These are phyloP conservation scores for Daboia siamensis DNA, from an alignment of 2,113 vertebrate genomes.

Conservation along the genomic window DNA sequence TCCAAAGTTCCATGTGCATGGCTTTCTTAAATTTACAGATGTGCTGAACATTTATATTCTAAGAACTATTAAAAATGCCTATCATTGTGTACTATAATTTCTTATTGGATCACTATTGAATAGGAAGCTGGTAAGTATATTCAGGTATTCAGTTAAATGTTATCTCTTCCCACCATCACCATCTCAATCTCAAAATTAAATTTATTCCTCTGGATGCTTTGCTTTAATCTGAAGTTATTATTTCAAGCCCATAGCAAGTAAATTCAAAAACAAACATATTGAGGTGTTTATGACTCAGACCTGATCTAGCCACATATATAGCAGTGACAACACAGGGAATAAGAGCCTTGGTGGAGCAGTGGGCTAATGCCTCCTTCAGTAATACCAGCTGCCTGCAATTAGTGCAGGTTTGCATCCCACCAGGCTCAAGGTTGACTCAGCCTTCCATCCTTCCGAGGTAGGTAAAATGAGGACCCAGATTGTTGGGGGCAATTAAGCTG, in stretches of 20 bases:
- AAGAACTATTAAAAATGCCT: background rate
- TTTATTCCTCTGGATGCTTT: background rate
- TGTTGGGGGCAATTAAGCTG: too few species aligned
- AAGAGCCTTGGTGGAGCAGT: too few species aligned
- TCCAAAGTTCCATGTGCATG: background rate
- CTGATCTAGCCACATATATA: background rate
- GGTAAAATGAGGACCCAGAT: too few species aligned
- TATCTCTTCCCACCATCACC: background rate
- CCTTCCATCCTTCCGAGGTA: too few species aligned
- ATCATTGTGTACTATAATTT: background rate
- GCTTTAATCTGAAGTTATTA: background rate
- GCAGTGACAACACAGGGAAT: background rate
- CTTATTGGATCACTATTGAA: background rate
- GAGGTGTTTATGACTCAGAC: background rate
- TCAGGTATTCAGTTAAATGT: background rate
- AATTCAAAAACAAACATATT: background rate
- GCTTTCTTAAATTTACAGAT: background rate
- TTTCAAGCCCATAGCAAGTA: background rate
- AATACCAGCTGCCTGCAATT: too few species aligned
- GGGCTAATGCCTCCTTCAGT: too few species aligned
- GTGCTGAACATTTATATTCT: background rate
- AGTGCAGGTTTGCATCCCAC: too few species aligned
- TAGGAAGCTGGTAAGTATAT: background rate
- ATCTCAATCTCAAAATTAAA: background rate
- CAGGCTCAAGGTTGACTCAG: too few species aligned